A percentile compares a stretch with the other conserved stretches of the same genome.
phyloP scores from a whole-genome alignment of 2,888 invertebrate genomes.

The Macaria liturata region DNA sequence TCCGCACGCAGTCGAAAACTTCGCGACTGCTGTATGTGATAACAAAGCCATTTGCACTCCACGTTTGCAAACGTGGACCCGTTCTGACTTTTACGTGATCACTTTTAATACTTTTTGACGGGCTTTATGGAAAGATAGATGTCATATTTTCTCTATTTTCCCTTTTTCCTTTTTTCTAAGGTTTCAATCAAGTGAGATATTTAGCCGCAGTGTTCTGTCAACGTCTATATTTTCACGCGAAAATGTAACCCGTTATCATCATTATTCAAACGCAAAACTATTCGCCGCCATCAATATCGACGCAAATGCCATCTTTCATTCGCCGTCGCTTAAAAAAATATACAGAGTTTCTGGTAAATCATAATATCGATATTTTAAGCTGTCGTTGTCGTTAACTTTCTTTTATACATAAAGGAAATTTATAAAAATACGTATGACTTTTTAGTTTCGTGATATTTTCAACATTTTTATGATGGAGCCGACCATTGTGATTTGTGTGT shows the following conservation, averaged over 20 bases:
- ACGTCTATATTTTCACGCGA: too few species aligned
- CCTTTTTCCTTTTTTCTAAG: too few species aligned
- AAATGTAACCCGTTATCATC: conserved; percentile 7
- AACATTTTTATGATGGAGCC: too few species aligned
- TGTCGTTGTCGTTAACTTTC: too few species aligned
- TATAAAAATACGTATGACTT: too few species aligned
- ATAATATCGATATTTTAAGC: too few species aligned
- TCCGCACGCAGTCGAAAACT: conserved; percentile 63
- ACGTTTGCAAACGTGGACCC: conserved; percentile 24
- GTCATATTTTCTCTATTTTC: not conserved
- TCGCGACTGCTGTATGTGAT: conserved; percentile 65
- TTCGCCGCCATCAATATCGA: conserved; percentile 8
- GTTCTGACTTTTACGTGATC: conserved; percentile 11
- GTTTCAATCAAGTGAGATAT: too few species aligned
- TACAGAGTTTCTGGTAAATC: not conserved
- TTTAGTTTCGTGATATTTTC: too few species aligned
- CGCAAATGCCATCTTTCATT: conserved; percentile 11
- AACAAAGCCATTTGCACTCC: conserved; percentile 49
- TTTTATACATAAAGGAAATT: too few species aligned
- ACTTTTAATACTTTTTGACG: conserved; percentile 5
- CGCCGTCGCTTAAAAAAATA: conserved; percentile 24
- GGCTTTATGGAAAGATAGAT: not conserved
- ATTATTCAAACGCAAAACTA: conserved; percentile 10
- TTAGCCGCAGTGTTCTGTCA: too few species aligned
- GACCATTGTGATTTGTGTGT: too few species aligned